Evolutionary conservation across 2,888 invertebrate genomes (phyloP), one percentile per base, ranked within the genome.

Genomic region (Escarpia spicata): DNA sequence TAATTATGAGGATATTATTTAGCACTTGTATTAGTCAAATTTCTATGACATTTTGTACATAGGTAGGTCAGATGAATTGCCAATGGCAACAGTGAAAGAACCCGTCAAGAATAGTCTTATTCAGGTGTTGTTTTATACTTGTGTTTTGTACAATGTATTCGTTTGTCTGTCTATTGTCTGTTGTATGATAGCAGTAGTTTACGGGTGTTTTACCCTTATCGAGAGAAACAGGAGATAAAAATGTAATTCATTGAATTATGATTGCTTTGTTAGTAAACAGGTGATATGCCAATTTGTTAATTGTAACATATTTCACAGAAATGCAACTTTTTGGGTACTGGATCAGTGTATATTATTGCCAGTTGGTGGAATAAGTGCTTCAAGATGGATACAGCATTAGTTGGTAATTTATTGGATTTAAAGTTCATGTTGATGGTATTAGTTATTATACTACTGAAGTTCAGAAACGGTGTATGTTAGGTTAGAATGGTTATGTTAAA

Each of bases 1-100:
- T 75, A 75, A 75, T 26, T 75, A 75, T 75, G 75, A 75, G 75
- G 75, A 75, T 75, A 75, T 75, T 75, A 75, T 75, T 75, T 75
- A 75, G 75, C 75, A 75, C 26, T 75, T 75, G 75, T 75, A 75
- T 75, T 75, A 75, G 26, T 26, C 75, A 75, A 26, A 26, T 75
- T 75, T 75, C n/a, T 75, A 75, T 26, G n/a, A 75, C 75, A 26
- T 75, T 75, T 75, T 75, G 75, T 75, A 75, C 75, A 75, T 75
- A 75, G 3, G 75, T n/a, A 75, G 75, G 75, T 75, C 75, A 75
- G 75, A 26, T 75, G 26, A 19, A 26, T 75, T 75, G 75, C 75
- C 75, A 26, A 19, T 26, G 75, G 75, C 75, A 75, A 75, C 75
- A 4, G 75, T 26, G 19, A n/a, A 75, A 75, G 19, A n/a, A 75